A percentile compares a stretch with the other conserved stretches of the same genome.
Conservation (phyloP, 2,113 vertebrate genomes). For the Camelus dromedarius region DNA sequence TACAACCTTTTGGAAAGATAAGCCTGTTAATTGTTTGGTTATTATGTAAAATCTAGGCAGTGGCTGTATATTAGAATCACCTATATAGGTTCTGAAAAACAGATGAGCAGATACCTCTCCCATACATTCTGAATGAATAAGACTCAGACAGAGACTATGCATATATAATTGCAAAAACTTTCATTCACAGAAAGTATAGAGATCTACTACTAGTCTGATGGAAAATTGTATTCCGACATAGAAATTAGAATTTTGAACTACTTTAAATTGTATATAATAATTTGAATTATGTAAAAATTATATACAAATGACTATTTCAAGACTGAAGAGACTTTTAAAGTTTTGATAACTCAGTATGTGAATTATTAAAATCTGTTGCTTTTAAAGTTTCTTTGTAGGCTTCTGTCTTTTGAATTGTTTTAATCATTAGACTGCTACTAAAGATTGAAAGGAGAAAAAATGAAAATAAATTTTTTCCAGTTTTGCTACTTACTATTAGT, state of each 20-base stretch:
- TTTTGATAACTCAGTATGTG: not conserved
- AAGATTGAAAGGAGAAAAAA: constrained; percentile 29
- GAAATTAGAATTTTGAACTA: not conserved
- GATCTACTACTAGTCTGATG: not conserved
- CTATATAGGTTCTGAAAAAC: not conserved
- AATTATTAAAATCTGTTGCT: not conserved
- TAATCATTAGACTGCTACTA: not conserved
- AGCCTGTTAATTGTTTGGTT: not conserved
- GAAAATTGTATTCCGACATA: not conserved
- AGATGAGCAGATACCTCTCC: not conserved
- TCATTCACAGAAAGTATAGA: not conserved
- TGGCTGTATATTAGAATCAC: not conserved
- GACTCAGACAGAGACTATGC: not conserved
- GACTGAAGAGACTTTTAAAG: not conserved
- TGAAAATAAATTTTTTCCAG: not conserved
- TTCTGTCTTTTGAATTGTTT: not conserved
- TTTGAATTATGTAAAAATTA: not conserved
- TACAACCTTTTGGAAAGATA: not conserved
- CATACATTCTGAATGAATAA: not conserved
- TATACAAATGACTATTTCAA: not conserved
- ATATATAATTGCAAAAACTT: not conserved
- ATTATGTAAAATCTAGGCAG: not conserved
- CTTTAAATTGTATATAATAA: not conserved
- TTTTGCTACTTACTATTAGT: not conserved
- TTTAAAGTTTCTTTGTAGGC: not conserved